Conservation (phyloP, 1,140 invertebrate species). For the Hycleus cichorii region DNA sequence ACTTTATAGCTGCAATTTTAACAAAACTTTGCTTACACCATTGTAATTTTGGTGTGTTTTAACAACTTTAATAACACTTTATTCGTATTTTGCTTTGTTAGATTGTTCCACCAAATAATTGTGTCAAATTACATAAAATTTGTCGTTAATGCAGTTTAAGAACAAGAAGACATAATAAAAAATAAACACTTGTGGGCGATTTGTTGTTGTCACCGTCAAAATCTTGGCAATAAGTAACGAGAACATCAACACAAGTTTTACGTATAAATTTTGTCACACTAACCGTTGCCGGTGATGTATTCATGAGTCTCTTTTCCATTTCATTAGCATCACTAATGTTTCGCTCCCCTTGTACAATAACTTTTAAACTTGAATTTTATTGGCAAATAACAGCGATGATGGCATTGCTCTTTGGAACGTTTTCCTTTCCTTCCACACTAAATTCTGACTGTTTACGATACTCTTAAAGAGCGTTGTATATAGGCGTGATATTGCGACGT, state of each 20-base stretch:
- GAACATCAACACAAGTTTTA: constrained; percentile 6
- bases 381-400: constrained; percentile 22
- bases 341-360: constrained; percentile 17
- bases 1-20: not conserved
- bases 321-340: constrained; percentile 28
- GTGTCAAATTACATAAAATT: not conserved
- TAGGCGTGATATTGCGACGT: constrained; percentile 28
- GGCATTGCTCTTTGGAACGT: constrained; percentile 16
- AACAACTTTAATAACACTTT: not conserved
- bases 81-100: not conserved
- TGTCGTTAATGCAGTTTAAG: not conserved
- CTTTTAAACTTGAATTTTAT: constrained; percentile 24
- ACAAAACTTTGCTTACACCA: constrained; percentile 9
- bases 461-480: constrained; percentile 25
- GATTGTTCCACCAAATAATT: not conserved
- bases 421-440: constrained; percentile 3
- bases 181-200: not conserved
- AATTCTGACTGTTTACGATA: constrained; percentile 27
- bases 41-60: not conserved
- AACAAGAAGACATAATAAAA: not conserved
- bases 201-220: not conserved
- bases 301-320: constrained; percentile 23
- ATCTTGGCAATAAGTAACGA: not conserved
- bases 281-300: constrained; percentile 18
- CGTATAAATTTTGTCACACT: constrained; percentile 9